Evolutionary conservation across 2,888 invertebrate species (phyloP).

Genomic region (Lacanobia wlatinum): DNA sequence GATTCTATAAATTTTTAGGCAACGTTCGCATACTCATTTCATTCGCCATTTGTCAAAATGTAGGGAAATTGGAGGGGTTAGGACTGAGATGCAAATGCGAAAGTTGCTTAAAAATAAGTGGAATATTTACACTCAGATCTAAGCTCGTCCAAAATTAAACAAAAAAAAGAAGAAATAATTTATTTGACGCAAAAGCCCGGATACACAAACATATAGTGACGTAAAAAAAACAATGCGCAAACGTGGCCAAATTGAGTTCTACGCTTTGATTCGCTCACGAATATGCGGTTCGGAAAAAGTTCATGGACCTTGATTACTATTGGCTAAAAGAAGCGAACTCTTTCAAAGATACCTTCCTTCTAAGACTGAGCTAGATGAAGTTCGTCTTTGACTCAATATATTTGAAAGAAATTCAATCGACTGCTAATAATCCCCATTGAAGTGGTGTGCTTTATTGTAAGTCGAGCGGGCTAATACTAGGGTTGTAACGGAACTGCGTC

Average conservation of each 20-base stretch:
- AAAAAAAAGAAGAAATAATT: too few species aligned
- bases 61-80: too few species aligned
- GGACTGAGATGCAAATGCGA: too few species aligned
- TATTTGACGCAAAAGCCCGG: too few species aligned
- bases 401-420: constrained; percentile 46
- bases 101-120: too few species aligned
- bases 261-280: background rate
- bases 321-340: background rate
- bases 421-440: constrained; percentile 47
- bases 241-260: background rate
- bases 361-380: constrained; percentile 21
- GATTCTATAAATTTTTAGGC: too few species aligned
- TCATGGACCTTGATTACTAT: background rate
- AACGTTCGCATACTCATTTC: too few species aligned
- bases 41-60: too few species aligned
- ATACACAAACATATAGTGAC: too few species aligned
- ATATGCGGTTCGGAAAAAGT: background rate
- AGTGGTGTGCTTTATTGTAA: constrained; percentile 34
- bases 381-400: constrained; percentile 18
- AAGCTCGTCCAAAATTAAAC: too few species aligned
- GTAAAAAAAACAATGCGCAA: too few species aligned
- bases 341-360: background rate
- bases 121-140: too few species aligned
- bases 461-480: constrained; percentile 26
- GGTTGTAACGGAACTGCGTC: background rate